phyloP scores from a whole-genome alignment of 2,113 vertebrate species.

The Lampris megalopsis region DNA sequence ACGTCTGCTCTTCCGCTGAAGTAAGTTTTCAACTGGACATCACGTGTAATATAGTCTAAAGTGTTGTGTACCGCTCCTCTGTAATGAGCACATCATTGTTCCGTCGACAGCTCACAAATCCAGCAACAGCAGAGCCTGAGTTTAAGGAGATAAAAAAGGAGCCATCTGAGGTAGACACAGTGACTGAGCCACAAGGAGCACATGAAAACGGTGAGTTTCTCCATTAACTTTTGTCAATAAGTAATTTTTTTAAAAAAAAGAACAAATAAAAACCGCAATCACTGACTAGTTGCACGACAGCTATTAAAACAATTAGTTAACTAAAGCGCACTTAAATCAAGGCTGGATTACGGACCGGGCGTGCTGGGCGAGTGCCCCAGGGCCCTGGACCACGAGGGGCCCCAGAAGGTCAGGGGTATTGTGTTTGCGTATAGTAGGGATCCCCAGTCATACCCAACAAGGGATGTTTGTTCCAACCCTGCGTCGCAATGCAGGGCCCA shows the following conservation, averaged over 20 bases:
- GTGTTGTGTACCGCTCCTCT: neutral
- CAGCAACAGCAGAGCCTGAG: conserved; percentile 43
- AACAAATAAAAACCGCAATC: too few species aligned
- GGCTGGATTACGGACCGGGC: too few species aligned
- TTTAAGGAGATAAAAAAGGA: conserved; percentile 75
- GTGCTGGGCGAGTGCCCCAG: too few species aligned
- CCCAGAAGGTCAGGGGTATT: too few species aligned
- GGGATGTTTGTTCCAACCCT: too few species aligned
- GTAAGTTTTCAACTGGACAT: conserved; percentile 43
- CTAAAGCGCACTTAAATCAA: neutral
- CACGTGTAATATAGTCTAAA: neutral
- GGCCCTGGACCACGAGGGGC: too few species aligned
- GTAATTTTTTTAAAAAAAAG: too few species aligned
- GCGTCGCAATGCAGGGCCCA: too few species aligned
- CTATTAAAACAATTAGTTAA: neutral
- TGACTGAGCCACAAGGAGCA: conserved; percentile 16
- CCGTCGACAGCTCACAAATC: conserved; percentile 38
- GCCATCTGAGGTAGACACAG: conserved; percentile 34
- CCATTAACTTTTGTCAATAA: neutral
- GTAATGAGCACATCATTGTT: neutral
- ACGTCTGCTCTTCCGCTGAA: conserved; percentile 33
- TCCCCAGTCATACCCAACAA: too few species aligned
- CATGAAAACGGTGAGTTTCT: conserved; percentile 64
- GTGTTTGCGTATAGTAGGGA: too few species aligned
- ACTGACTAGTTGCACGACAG: too few species aligned